phyloP scores from a whole-genome alignment of 1,140 invertebrate species.

The Cydia strobilella region DNA sequence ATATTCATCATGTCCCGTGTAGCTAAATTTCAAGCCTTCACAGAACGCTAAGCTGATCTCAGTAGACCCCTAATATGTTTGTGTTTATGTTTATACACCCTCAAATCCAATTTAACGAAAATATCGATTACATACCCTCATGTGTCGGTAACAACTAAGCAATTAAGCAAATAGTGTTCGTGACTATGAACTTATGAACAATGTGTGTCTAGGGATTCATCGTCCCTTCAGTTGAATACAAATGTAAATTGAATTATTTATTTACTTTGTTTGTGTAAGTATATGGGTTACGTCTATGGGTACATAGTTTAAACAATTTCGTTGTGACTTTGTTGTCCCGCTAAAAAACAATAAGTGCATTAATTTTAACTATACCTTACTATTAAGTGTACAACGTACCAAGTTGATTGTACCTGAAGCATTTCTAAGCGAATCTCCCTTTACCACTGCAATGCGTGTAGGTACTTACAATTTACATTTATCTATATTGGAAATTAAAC shows the following conservation, averaged over 20 bases:
- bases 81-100: slow-evolving; percentile 25
- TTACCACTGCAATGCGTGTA: too few relatives aligned
- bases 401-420: too few relatives aligned
- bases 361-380: too few relatives aligned
- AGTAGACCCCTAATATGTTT: slow-evolving; percentile 23
- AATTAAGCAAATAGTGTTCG: slow-evolving; percentile 30
- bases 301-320: neutral
- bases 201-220: slow-evolving; percentile 21
- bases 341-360: too few relatives aligned
- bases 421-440: too few relatives aligned
- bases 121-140: slow-evolving; percentile 30
- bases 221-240: slow-evolving; percentile 3
- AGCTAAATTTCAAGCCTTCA: slow-evolving; percentile 24
- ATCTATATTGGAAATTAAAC: neutral
- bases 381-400: too few relatives aligned
- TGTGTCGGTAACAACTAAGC: slow-evolving; percentile 25
- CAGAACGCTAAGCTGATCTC: neutral
- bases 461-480: too few relatives aligned
- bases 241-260: slow-evolving; percentile 13
- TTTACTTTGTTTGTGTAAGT: neutral
- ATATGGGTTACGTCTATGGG: neutral
- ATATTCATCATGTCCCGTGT: slow-evolving; percentile 23
- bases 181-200: slow-evolving; percentile 32
- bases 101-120: slow-evolving; percentile 27
- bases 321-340: neutral